These are phyloP conservation scores for Diplazon laetatorius DNA, from an alignment of 2,888 invertebrate species.

Conservation along the genomic window DNA sequence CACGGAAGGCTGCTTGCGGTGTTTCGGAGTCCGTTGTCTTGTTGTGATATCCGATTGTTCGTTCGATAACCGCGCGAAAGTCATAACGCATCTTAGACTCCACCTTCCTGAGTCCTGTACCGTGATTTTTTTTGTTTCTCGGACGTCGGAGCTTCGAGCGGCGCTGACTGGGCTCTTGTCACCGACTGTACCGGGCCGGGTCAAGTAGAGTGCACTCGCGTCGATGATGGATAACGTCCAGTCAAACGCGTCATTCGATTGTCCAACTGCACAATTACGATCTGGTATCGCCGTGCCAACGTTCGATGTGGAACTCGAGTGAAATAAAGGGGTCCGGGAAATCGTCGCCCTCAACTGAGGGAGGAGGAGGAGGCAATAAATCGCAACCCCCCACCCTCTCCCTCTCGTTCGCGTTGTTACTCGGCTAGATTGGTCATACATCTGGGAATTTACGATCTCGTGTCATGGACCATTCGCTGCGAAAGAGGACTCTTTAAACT, in stretches of 20 bases:
- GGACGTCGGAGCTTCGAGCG: too few relatives aligned
- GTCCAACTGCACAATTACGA: constrained; percentile 48
- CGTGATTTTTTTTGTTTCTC: too few relatives aligned
- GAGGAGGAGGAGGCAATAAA: too few relatives aligned
- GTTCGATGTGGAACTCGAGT: constrained; percentile 36
- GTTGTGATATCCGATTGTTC: too few relatives aligned
- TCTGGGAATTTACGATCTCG: constrained; percentile 60
- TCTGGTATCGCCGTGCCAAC: constrained; percentile 31
- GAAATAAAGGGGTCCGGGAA: constrained; percentile 53
- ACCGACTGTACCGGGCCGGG: too few relatives aligned
- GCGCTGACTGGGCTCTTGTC: too few relatives aligned
- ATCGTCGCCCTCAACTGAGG: constrained; percentile 58
- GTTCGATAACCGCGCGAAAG: too few relatives aligned
- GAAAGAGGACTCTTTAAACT: constrained; percentile 58
- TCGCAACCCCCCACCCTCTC: constrained; percentile 35
- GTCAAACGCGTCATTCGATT: constrained; percentile 56
- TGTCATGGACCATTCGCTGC: constrained; percentile 61
- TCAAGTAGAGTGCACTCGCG: constrained; percentile 42
- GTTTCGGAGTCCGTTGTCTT: too few relatives aligned
- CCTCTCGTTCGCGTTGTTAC: constrained; percentile 48
- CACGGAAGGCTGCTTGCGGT: too few relatives aligned
- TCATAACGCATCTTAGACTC: too few relatives aligned
- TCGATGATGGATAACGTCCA: constrained; percentile 52
- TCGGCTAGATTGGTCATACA: constrained; percentile 62
- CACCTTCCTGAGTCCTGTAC: too few relatives aligned